A percentile compares a stretch with the other conserved stretches of the same genome.
Evolutionary conservation across 2,113 vertebrate genomes (phyloP).

Genomic region (Phainopepla nitens): DNA sequence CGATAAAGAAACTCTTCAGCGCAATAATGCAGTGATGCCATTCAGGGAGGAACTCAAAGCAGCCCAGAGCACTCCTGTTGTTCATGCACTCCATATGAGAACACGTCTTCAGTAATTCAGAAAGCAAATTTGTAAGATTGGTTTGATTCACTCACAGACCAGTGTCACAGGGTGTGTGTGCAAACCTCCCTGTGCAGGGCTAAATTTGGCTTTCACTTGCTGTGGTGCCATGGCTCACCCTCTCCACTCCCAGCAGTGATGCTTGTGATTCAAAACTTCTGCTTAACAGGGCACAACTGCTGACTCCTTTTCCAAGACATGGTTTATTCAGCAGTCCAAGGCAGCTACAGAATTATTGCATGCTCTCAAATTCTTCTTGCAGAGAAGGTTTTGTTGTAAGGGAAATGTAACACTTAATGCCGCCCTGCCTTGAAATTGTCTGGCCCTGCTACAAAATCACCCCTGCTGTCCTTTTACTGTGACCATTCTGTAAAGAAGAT

Average conservation of each 20-base stretch:
- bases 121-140: not conserved
- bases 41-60: not conserved
- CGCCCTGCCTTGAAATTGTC: not conserved
- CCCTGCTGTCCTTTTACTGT: not conserved
- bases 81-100: not conserved
- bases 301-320: not conserved
- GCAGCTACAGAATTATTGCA: not conserved
- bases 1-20: not conserved
- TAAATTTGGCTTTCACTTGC: not conserved
- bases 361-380: not conserved
- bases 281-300: not conserved
- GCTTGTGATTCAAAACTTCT: not conserved
- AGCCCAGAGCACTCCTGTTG: not conserved
- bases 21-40: not conserved
- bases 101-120: not conserved
- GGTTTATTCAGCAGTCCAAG: not conserved
- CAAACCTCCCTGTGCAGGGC: not conserved
- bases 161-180: not conserved
- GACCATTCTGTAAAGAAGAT: not conserved
- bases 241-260: not conserved
- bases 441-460: not conserved
- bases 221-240: fast-evolving
- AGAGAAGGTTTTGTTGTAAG: not conserved
- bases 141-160: not conserved
- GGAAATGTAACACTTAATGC: not conserved